Evolutionary conservation across 2,888 invertebrate genomes (phyloP).

Genomic region (Adineta ricciae): DNA sequence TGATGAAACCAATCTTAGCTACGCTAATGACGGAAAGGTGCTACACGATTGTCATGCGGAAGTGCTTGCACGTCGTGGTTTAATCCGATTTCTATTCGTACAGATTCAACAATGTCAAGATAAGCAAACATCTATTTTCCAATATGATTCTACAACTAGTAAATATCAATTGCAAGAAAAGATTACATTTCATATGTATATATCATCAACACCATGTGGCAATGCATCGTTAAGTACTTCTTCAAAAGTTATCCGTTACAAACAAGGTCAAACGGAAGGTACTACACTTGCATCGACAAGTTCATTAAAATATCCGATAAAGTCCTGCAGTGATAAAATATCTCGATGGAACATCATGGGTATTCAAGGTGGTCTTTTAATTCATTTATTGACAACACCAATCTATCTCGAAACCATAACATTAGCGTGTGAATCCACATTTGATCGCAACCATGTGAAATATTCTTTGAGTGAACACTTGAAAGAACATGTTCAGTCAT

Average conservation of each 20-base stretch:
- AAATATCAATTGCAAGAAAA: conserved; percentile 56
- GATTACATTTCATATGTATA: conserved; percentile 80
- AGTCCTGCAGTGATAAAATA: conserved; percentile 49
- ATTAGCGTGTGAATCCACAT: conserved; percentile 3
- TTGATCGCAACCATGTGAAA: background rate
- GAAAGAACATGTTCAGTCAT: background rate
- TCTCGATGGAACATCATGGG: conserved; percentile 52
- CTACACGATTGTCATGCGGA: conserved; percentile 65
- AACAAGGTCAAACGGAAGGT: conserved; percentile 91
- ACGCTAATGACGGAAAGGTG: background rate
- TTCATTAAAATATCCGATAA: background rate
- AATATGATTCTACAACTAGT: background rate
- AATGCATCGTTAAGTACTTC: conserved; percentile 58
- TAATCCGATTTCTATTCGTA: conserved; percentile 51
- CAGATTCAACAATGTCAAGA: conserved; percentile 56
- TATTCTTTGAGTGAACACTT: conserved; percentile 1
- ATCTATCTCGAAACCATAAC: conserved; percentile 65
- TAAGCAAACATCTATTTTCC: conserved; percentile 20
- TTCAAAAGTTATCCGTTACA: conserved; percentile 63
- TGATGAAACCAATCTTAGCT: background rate
- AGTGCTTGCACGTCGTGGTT: conserved; percentile 67
- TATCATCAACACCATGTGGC: conserved; percentile 93
- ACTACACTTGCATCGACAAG: conserved; percentile 56
- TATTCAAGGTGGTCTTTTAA: conserved; percentile 50
- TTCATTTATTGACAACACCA: conserved; percentile 57